Conservation (phyloP, 2,113 vertebrate species). For the Geothlypis trichas region DNA sequence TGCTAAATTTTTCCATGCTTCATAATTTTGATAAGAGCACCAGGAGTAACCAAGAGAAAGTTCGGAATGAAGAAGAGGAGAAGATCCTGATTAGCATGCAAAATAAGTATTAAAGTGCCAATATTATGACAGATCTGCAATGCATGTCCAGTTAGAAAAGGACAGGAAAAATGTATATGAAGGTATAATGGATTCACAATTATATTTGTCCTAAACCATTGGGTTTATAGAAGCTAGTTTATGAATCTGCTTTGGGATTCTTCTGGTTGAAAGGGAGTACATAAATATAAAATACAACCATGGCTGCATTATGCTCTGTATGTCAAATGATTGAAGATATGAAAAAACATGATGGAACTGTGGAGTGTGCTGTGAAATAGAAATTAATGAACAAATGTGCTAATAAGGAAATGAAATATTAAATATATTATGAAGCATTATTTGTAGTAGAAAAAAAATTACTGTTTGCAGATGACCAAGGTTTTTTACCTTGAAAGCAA, state of each 20-base stretch:
- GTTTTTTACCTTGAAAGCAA: neutral
- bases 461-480: neutral
- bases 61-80: neutral
- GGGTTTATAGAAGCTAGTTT: neutral
- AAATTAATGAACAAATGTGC: neutral
- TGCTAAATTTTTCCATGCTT: neutral
- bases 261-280: neutral
- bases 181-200: neutral
- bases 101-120: neutral
- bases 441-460: neutral
- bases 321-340: neutral
- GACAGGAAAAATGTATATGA: neutral
- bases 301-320: neutral
- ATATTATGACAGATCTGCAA: neutral
- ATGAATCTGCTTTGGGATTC: neutral
- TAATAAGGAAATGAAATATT: neutral
- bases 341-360: neutral
- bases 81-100: neutral
- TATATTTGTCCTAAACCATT: neutral
- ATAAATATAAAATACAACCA: neutral
- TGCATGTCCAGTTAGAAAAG: neutral
- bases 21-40: neutral
- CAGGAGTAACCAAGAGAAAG: neutral
- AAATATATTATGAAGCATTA: neutral
- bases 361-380: neutral